Evolutionary conservation across 2,113 vertebrate species (phyloP).

Genomic region (Ceyx cyanopectus): DNA sequence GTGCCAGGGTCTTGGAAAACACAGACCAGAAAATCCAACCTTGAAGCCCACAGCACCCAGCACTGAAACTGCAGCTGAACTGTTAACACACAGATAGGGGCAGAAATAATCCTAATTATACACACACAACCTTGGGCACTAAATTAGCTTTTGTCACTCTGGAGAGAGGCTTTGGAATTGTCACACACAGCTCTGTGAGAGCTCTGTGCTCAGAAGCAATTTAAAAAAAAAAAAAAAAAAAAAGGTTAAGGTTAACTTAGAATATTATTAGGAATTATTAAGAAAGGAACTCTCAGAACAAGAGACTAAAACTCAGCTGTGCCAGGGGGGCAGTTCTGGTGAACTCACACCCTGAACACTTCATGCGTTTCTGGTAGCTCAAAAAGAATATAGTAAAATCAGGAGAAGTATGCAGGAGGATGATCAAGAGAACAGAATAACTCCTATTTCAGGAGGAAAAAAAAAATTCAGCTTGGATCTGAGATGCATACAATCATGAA

Average conservation of each 20-base stretch:
- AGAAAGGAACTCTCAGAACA: neutral
- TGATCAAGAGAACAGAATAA: neutral
- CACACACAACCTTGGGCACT: neutral
- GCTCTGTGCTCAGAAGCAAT: neutral
- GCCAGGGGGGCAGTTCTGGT: neutral
- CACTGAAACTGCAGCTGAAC: neutral
- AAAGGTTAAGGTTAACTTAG: neutral
- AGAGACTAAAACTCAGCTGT: neutral
- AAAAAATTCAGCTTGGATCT: neutral
- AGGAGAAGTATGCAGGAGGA: neutral
- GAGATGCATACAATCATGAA: neutral
- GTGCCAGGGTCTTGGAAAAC: no score
- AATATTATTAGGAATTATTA: neutral
- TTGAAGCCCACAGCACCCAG: neutral
- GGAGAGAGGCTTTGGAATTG: neutral
- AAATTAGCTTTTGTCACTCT: neutral
- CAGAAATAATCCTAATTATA: neutral
- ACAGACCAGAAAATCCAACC: neutral
- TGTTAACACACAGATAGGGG: fast-evolving
- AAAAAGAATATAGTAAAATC: neutral
- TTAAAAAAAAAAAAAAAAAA: neutral
- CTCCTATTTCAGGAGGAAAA: neutral
- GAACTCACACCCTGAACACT: neutral
- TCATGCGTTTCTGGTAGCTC: neutral
- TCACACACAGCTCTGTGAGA: neutral